Base-by-base conservation (phyloP, 2,113 vertebrate species). In the Willisornis vidua region DNA sequence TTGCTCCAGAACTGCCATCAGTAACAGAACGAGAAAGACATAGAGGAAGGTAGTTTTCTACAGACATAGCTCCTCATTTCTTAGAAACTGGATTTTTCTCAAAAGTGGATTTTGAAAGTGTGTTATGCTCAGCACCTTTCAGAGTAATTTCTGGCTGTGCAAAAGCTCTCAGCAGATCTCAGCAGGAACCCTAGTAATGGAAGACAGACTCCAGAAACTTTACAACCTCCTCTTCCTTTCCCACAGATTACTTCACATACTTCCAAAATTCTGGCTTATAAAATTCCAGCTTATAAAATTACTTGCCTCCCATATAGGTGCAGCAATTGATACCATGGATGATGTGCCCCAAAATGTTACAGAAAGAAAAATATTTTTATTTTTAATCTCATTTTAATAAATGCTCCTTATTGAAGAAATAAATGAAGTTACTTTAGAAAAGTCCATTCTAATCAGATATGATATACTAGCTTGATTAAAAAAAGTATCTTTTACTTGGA, bases 391-490 rank as follows among this genome's bases (percentile, higher is more conserved):
- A 16, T 62, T 91, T 76, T 57, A 73, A 75, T 70, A 65, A 95
- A 93, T 73, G n/a, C 5, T 70, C 11, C 46, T 66, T 79, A 29
- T 62, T 80, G 78, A 94, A 76, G 19, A 78, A 89, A 58, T 57
- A 85, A 92, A 85, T 81, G 49, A 76, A 67, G 19, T 29, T 82
- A 57, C 24, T 65, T 84, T 54, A 80, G 67, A 67, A 75, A 85
- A 45, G 35, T 90, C 37, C 35, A 66, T 80, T 94, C 41, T 91
- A 70, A 78, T 84, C 55, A 95, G 43, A 58, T 78, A 96, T 61
- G 76, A 95, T 81, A 83, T 35, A 78, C 20, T 39, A 19, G 54
- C 68, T 24, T 68, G 81, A 96, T 90, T 12, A 90, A 93, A 77
- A 77, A 57, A 19, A 1, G 12, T 29, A 58, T 90, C 68, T 96